A percentile compares a stretch with the other conserved stretches of the same genome.
Evolutionary conservation across 1,140 invertebrate species (phyloP).

Genomic region (Melanaphis sacchari): DNA sequence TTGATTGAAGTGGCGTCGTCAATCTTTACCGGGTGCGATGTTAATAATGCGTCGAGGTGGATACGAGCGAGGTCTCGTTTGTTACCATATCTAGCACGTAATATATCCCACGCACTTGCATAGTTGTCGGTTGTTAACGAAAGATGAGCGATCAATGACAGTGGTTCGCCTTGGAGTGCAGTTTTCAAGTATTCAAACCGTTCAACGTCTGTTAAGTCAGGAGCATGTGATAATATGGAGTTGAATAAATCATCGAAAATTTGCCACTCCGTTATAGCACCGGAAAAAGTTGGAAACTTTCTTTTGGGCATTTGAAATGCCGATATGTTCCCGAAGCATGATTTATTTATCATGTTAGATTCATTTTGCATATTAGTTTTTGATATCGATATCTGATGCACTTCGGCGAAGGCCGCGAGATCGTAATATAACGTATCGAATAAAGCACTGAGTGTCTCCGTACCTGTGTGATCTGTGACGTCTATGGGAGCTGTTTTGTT

Average conservation of each 20-base stretch:
- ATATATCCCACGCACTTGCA: neutral
- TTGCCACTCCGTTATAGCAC: too few species aligned
- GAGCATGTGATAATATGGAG: slow-evolving; percentile 1
- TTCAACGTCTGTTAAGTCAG: neutral
- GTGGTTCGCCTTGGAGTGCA: neutral
- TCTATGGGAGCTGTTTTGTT: too few species aligned
- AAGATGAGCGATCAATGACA: neutral
- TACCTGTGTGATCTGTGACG: too few species aligned
- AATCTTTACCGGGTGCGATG: neutral
- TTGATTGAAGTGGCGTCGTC: slow-evolving; percentile 3
- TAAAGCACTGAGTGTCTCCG: too few species aligned
- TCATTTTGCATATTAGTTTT: too few species aligned
- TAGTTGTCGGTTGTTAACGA: neutral
- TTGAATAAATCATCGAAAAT: neutral
- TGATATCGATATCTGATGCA: neutral
- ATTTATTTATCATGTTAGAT: too few species aligned
- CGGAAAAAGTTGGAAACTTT: too few species aligned
- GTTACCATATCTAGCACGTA: neutral
- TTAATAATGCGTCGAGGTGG: neutral
- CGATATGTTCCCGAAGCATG: too few species aligned
- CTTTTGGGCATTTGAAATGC: too few species aligned
- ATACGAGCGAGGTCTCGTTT: slow-evolving; percentile 1
- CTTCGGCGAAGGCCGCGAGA: slow-evolving; percentile 13
- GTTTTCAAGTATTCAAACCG: neutral
- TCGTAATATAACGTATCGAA: neutral